Base-by-base conservation (phyloP, 2,888 invertebrate genomes). In the Drosophila histrio region DNA sequence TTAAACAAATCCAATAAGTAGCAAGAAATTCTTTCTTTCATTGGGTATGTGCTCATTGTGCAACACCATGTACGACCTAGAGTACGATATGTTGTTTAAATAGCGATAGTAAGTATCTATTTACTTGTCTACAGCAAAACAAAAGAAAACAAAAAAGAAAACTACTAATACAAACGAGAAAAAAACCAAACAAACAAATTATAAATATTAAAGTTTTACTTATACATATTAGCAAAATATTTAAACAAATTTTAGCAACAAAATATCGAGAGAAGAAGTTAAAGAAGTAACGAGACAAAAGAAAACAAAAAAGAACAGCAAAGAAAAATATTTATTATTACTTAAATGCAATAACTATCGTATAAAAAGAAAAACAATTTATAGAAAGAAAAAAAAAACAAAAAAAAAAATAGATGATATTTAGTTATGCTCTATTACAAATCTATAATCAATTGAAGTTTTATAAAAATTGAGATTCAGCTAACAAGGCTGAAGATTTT, bases 201-300 rank as follows among this genome's bases (percentile, higher is more conserved):
- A 71, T 60, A 71, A 52, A 50, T 52, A 62, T 58, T 46, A 59
- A 83, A 69, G 78, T 87, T 87, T 84, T 84, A 86, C 88, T 87
- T 85, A 85, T 85, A 87, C 71, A 87, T 77, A 88, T 86, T 83
- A 88, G 88, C 75, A 79, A 84, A 83, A 88, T 88, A 87, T 81
- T 81, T 88, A 84, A 86, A 76, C 43, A 67, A 87, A 84, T 88
- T 88, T 86, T 88, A 89, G 80, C 80, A 80, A 69, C 53, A 60
- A 72, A 69, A 67, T 53, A 75, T 68, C 77, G 67, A 69, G 57
- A 69, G 58, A 61, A 52, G 57, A 73, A 58, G 53, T 53, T 59
- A 65, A 61, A 52, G 57, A 73, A 58, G 53, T 53, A 58, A 65
- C 22, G 43, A 57, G 24, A n/a, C n/a, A n/a, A n/a, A n/a, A n/a